phyloP scores from a whole-genome alignment of 2,113 vertebrate species.

The Forbesichthys agassizii region DNA sequence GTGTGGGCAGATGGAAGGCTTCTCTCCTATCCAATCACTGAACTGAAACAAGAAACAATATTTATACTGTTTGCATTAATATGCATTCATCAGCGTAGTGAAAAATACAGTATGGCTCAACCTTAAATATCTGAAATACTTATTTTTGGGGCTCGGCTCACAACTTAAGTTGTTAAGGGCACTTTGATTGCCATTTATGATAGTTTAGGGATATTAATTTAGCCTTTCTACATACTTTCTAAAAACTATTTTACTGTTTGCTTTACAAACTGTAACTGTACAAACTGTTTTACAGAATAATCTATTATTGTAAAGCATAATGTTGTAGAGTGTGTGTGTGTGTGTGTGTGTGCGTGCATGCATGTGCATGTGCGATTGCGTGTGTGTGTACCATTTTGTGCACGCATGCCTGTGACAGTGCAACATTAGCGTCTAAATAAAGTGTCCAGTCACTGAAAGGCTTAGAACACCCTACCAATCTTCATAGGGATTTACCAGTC shows the following conservation, averaged over 20 bases:
- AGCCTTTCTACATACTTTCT: too few relatives aligned
- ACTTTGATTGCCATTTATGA: too few relatives aligned
- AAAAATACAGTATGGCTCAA: background rate
- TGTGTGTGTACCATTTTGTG: background rate
- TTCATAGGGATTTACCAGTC: slow-evolving; percentile 53
- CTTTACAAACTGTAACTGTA: background rate
- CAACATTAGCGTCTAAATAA: slow-evolving; percentile 57
- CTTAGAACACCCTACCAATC: slow-evolving; percentile 50
- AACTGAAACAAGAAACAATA: background rate
- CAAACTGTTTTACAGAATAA: background rate
- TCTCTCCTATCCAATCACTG: background rate
- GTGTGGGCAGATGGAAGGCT: slow-evolving; percentile 54
- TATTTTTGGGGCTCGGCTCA: background rate
- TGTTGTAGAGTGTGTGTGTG: background rate
- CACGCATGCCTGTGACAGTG: slow-evolving; percentile 7
- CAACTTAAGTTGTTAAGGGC: too few relatives aligned
- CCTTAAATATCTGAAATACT: background rate
- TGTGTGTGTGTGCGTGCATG: background rate
- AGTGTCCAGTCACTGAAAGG: slow-evolving; percentile 33
- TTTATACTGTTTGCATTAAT: background rate
- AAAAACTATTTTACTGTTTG: background rate
- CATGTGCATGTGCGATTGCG: background rate
- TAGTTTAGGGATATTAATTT: too few relatives aligned
- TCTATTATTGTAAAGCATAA: background rate
- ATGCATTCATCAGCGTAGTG: background rate